A percentile compares a stretch with the other conserved stretches of the same genome.
These are phyloP conservation scores for Malurus leucopterus DNA, from an alignment of 2,797 vertebrate species.

Conservation along the genomic window DNA sequence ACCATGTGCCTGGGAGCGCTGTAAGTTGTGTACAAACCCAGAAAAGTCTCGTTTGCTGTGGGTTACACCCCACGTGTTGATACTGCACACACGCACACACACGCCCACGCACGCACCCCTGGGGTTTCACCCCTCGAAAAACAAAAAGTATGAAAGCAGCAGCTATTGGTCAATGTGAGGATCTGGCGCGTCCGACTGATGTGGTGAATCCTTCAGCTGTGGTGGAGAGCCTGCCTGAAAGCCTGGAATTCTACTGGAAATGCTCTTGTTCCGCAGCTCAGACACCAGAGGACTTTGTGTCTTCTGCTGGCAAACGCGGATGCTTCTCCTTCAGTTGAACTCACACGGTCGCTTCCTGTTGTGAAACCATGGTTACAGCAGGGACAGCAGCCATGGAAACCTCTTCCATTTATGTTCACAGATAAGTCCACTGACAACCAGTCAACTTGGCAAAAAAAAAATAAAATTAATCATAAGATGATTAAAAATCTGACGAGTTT, in stretches of 20 bases:
- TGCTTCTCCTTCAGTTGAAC: slow-evolving; percentile 40
- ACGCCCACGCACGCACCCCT: background rate
- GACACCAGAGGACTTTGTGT: background rate
- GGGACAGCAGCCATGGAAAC: slow-evolving; percentile 50
- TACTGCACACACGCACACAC: slow-evolving; percentile 27
- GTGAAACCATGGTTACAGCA: slow-evolving; percentile 56
- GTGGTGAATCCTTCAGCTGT: slow-evolving; percentile 83
- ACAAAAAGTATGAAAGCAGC: slow-evolving; percentile 83
- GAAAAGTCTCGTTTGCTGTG: slow-evolving; percentile 60
- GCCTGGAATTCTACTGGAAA: slow-evolving; percentile 76
- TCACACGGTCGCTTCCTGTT: slow-evolving; percentile 75
- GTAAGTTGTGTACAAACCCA: slow-evolving; percentile 77
- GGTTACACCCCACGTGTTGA: slow-evolving; percentile 55
- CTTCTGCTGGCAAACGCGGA: background rate
- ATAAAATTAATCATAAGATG: slow-evolving; percentile 62
- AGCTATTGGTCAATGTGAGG: slow-evolving; percentile 94
- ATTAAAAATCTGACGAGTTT: slow-evolving; percentile 56
- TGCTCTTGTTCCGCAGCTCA: slow-evolving; percentile 34
- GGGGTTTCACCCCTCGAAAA: slow-evolving; percentile 70
- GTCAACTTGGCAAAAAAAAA: slow-evolving; percentile 53
- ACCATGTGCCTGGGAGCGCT: background rate
- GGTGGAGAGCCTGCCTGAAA: slow-evolving; percentile 30
- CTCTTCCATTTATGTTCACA: slow-evolving; percentile 63
- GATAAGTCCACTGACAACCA: slow-evolving; percentile 49
- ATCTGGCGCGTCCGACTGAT: slow-evolving; percentile 76